phyloP scores from a whole-genome alignment of 2,797 vertebrate genomes.

The Sparus aurata region DNA sequence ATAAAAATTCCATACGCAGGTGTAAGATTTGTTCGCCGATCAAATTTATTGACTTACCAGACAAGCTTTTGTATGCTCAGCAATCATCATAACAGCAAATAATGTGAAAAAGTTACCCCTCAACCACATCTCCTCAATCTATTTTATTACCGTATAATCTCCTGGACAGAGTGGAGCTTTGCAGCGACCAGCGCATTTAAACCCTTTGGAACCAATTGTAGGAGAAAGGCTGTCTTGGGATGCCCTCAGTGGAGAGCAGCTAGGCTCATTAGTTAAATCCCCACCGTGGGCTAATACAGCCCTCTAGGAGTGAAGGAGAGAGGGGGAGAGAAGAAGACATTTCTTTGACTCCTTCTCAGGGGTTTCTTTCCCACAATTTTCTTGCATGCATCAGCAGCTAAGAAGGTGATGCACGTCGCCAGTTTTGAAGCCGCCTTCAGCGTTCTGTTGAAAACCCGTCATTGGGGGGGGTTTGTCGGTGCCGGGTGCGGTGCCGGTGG shows the following conservation, averaged over 20 bases:
- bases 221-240: conserved; percentile 88
- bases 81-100: conserved; percentile 75
- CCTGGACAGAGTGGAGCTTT: conserved; percentile 83
- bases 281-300: conserved; percentile 87
- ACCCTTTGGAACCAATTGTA: conserved; percentile 92
- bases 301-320: conserved; percentile 81
- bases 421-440: conserved; percentile 72
- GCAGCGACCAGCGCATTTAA: conserved; percentile 83
- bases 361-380: conserved; percentile 84
- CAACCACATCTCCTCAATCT: conserved; percentile 78
- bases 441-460: conserved; percentile 58
- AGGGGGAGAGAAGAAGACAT: conserved; percentile 83
- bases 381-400: conserved; percentile 87
- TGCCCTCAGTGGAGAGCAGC: conserved; percentile 86
- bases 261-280: conserved; percentile 91
- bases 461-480: conserved; percentile 18
- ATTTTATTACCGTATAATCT: conserved; percentile 87
- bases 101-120: conserved; percentile 69
- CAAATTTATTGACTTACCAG: conserved; percentile 41
- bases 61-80: conserved; percentile 32
- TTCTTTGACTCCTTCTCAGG: conserved; percentile 84
- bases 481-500: conserved; percentile 46
- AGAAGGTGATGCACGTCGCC: conserved; percentile 76
- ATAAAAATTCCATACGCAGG: conserved; percentile 9
- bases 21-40: conserved; percentile 6